Evolutionary conservation across 2,797 vertebrate species (phyloP).

Genomic region (Dicrostonyx torquatus): DNA sequence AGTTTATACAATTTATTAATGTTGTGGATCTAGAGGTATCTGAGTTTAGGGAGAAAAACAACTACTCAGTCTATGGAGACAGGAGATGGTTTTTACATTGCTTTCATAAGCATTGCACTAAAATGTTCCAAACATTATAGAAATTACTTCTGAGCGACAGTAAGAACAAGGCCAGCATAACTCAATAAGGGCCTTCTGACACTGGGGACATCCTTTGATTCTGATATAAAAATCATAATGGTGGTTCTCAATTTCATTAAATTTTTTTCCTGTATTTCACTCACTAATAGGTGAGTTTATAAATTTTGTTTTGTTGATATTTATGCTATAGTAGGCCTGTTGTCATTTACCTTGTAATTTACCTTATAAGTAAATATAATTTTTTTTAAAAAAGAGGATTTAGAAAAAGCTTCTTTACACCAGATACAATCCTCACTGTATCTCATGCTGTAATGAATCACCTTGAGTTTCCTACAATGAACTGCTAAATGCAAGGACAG

Average conservation of each 20-base stretch:
- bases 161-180: constrained; percentile 28
- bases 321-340: not conserved
- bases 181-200: not conserved
- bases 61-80: not conserved
- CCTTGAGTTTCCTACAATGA: not conserved
- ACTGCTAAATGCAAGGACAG: not conserved
- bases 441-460: not conserved
- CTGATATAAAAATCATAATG: not conserved
- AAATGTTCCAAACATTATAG: not conserved
- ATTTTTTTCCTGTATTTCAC: not conserved
- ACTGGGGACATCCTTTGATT: not conserved
- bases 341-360: not conserved
- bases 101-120: constrained; percentile 40
- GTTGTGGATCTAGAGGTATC: not conserved
- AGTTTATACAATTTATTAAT: not conserved
- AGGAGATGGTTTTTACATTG: constrained; percentile 33
- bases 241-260: not conserved
- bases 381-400: too few relatives aligned
- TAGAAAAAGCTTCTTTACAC: not conserved
- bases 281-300: not conserved
- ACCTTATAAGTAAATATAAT: too few relatives aligned
- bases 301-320: constrained; percentile 30
- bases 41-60: not conserved
- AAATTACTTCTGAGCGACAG: not conserved
- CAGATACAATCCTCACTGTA: not conserved